phyloP scores from a whole-genome alignment of 2,888 invertebrate genomes.

The Sycophila texana region DNA sequence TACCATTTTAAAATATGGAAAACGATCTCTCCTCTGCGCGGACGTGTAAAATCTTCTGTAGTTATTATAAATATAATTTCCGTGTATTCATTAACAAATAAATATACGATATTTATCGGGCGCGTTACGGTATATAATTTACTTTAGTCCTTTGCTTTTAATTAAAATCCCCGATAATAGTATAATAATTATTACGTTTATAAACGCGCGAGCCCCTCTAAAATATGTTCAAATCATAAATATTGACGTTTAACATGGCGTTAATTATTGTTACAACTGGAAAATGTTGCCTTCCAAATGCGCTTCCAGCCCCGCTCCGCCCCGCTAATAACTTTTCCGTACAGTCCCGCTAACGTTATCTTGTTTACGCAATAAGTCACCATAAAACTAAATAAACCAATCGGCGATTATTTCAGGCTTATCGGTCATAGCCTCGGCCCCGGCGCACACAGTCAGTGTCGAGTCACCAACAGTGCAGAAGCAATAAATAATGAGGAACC shows the following conservation, averaged over 20 bases:
- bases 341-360: constrained; percentile 3
- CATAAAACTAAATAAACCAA: constrained; percentile 47
- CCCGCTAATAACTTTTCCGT: constrained; percentile 32
- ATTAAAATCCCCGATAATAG: constrained; percentile 19
- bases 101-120: background rate
- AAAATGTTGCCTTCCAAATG: background rate
- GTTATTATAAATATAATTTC: constrained; percentile 1
- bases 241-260: constrained; percentile 20
- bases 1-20: too few species aligned
- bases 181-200: constrained; percentile 17
- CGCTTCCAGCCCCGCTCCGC: background rate
- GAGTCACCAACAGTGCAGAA: constrained; percentile 18
- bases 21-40: too few species aligned
- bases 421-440: constrained; percentile 18
- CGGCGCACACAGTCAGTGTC: background rate
- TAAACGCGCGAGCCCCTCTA: background rate
- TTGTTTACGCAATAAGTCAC: constrained; percentile 42
- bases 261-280: constrained; percentile 16
- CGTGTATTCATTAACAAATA: background rate
- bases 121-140: background rate
- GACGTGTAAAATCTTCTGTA: too few species aligned
- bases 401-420: constrained; percentile 45
- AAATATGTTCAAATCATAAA: constrained; percentile 21
- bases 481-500: constrained; percentile 40
- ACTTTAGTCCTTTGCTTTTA: constrained; percentile 2